Evolutionary conservation across 2,113 vertebrate genomes (phyloP).

Genomic region (Trematomus loennbergii): DNA sequence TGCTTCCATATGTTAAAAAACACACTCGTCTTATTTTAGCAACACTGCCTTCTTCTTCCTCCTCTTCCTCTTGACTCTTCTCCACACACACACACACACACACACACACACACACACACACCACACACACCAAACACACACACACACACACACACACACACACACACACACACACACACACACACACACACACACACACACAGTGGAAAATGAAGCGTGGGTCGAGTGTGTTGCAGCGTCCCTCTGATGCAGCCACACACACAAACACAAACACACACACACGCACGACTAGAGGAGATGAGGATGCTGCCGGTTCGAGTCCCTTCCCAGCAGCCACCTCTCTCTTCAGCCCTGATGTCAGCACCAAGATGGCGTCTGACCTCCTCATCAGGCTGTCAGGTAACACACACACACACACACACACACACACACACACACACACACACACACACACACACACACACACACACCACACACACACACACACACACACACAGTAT

Average conservation of each 20-base stretch:
- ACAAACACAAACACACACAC: slow-evolving; percentile 46
- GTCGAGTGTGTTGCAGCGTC: slow-evolving; percentile 75
- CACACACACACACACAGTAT: neutral
- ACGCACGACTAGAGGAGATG: slow-evolving; percentile 5
- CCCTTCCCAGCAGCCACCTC: slow-evolving; percentile 77
- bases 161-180: slow-evolving; percentile 48
- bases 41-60: slow-evolving; percentile 45
- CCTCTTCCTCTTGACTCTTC: slow-evolving; percentile 46
- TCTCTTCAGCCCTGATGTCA: slow-evolving; percentile 80
- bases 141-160: slow-evolving; percentile 16
- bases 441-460: slow-evolving; percentile 13
- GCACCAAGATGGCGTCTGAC: slow-evolving; percentile 80
- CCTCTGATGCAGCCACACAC: slow-evolving; percentile 64
- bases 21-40: slow-evolving; percentile 72
- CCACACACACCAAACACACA: slow-evolving; percentile 50
- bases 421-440: slow-evolving; percentile 6
- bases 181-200: slow-evolving; percentile 52
- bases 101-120: slow-evolving; percentile 48
- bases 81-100: slow-evolving; percentile 52
- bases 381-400: slow-evolving; percentile 80
- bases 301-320: slow-evolving; percentile 56
- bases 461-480: slow-evolving; percentile 5
- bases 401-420: slow-evolving; percentile 32
- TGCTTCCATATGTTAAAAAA: slow-evolving; percentile 66
- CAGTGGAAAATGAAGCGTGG: slow-evolving; percentile 76